phyloP scores from a whole-genome alignment of 2,888 invertebrate genomes.

The Heterodera filipjevi region DNA sequence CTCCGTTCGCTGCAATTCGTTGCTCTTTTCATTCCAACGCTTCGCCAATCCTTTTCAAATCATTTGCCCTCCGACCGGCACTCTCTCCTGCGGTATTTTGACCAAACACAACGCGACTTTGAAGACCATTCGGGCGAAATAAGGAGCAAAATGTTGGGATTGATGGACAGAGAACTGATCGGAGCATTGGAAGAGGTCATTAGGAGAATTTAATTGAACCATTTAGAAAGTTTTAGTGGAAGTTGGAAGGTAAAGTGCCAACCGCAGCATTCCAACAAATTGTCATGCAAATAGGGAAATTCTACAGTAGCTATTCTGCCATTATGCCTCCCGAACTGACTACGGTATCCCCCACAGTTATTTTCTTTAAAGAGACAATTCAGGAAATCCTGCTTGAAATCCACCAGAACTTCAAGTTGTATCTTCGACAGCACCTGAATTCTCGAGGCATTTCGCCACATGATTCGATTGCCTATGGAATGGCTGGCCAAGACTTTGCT shows the following conservation, averaged over 20 bases:
- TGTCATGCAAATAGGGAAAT: conserved; percentile 73
- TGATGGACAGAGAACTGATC: conserved; percentile 83
- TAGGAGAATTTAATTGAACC: background rate
- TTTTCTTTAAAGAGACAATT: background rate
- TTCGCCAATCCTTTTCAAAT: conserved; percentile 47
- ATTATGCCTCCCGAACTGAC: conserved; percentile 55
- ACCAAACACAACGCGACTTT: conserved; percentile 31
- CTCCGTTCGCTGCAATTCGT: conserved; percentile 69
- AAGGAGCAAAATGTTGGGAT: conserved; percentile 84
- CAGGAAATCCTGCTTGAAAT: conserved; percentile 56
- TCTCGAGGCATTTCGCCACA: conserved; percentile 57
- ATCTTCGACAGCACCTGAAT: conserved; percentile 50
- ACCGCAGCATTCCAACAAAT: conserved; percentile 74
- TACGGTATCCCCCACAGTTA: conserved; percentile 23
- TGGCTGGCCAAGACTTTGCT: conserved; percentile 52
- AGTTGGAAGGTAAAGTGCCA: conserved; percentile 90
- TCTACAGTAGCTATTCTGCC: conserved; percentile 59
- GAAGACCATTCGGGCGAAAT: conserved; percentile 82
- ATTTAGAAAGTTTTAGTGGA: conserved; percentile 74
- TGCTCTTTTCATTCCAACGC: conserved; percentile 70
- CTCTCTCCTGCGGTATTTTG: conserved; percentile 56
- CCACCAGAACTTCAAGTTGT: conserved; percentile 58
- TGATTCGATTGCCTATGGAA: conserved; percentile 57
- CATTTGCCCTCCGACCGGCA: conserved; percentile 48
- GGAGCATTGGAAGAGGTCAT: conserved; percentile 74